Conservation (phyloP, 1,140 invertebrate genomes). For the Cydia pomonella region DNA sequence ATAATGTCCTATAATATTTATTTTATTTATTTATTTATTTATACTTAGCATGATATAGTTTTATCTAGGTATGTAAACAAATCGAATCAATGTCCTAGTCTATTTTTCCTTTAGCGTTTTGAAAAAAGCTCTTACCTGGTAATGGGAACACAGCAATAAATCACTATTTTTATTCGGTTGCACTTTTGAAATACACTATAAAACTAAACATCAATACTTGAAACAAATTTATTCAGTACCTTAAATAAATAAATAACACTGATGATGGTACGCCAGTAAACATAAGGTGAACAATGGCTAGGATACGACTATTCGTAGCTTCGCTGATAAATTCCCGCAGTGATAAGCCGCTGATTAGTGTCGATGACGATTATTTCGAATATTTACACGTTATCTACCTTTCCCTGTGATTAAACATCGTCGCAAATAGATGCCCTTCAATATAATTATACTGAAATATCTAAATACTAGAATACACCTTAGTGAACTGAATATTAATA, state of each 20-base stretch:
- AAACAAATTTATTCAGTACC: too few relatives aligned
- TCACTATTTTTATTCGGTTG: too few relatives aligned
- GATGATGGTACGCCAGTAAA: neutral
- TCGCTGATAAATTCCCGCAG: conserved; percentile 23
- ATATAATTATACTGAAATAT: neutral
- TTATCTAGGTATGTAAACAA: too few relatives aligned
- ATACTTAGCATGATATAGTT: too few relatives aligned
- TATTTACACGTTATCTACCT: neutral
- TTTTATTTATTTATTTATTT: too few relatives aligned
- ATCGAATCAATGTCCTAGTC: too few relatives aligned
- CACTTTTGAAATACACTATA: too few relatives aligned
- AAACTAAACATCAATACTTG: too few relatives aligned
- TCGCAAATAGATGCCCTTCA: neutral
- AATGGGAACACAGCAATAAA: too few relatives aligned
- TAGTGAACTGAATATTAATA: neutral
- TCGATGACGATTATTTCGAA: conserved; percentile 31
- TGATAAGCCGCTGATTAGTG: conserved; percentile 26
- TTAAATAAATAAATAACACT: neutral
- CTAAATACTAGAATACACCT: neutral
- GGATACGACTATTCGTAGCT: neutral
- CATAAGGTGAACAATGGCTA: neutral
- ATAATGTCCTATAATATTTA: too few relatives aligned
- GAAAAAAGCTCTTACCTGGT: too few relatives aligned
- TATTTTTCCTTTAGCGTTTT: too few relatives aligned
- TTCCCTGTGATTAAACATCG: neutral